These are phyloP conservation scores for Nannospalax galili DNA, from an alignment of 2,113 vertebrate species.

Conservation along the genomic window DNA sequence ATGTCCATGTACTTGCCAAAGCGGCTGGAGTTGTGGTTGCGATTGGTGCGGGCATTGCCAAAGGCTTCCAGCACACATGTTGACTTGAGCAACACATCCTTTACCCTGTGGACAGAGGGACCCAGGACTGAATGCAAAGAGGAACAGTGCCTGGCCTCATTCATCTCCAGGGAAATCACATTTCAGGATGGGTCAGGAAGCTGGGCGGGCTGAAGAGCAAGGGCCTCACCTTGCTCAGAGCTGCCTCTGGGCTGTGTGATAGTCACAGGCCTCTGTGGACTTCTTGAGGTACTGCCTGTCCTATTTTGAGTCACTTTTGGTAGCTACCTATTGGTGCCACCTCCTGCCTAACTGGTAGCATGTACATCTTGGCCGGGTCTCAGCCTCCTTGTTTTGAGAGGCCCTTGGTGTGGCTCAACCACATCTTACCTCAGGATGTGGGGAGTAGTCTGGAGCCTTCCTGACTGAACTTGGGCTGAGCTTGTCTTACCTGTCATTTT, in stretches of 20 bases:
- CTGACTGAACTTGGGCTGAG: not conserved
- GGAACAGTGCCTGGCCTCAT: not conserved
- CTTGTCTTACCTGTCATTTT: not conserved
- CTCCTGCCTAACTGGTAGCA: not conserved
- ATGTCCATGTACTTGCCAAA: conserved; percentile 99
- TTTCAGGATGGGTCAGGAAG: not conserved
- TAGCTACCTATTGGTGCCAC: not conserved
- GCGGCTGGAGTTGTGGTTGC: conserved; percentile 97
- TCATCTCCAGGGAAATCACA: not conserved
- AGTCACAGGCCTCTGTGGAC: too few species aligned
- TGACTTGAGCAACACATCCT: conserved; percentile 94
- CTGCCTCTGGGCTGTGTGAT: too few species aligned
- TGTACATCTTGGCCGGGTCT: not conserved
- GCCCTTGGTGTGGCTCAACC: not conserved
- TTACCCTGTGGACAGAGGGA: conserved; percentile 87
- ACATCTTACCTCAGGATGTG: not conserved
- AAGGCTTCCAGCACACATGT: conserved; percentile 97
- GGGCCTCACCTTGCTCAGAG: not conserved
- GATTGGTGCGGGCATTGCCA: conserved; percentile 96
- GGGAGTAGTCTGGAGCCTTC: not conserved
- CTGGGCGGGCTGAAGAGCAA: not conserved
- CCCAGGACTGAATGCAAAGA: not conserved
- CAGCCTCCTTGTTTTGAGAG: not conserved
- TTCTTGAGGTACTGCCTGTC: not conserved
- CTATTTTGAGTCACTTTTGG: not conserved